Evolutionary conservation across 2,797 vertebrate genomes (phyloP), one percentile per base, ranked within the genome.

Genomic region (Chiroxiphia lanceolata): DNA sequence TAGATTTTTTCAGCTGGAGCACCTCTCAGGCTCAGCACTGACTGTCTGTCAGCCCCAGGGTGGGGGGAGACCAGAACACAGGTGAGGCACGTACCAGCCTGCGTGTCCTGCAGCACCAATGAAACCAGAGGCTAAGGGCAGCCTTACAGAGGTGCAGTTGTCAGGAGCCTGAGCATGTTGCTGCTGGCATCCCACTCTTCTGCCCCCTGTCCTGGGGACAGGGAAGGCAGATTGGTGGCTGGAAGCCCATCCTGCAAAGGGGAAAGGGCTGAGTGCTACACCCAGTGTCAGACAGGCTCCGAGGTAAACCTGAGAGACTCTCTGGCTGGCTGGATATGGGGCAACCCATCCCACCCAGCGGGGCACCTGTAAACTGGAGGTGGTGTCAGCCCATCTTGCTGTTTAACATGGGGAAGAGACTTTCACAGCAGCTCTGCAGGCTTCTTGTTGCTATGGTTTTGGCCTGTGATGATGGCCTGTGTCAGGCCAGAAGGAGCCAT

Each of bases 1-100:
- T 88, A 57, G 57, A 87, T 93, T 87, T 92, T 94, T 95, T 93
- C 22, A 4, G 78, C 90, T 82, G 86, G 67, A 96, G 91, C 74
- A 57, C 53, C 72, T 95, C 67, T 70, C 0, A 0, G 57, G 89
- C 95, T 89, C 9, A 2, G 17, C 89, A 40, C 56, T 0, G 20
- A 20, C 65, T 86, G 78, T 27, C 85, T 95, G 68, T 74, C 82
- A 91, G 76, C 40, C 68, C 51, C 1, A 2, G 48, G 70, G 38
- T 26, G 22, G 47, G 38, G 20, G 29, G 44, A 92, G 70, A 38
- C 63, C 7, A 0, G 68, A 72, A 91, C 50, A 84, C 22, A 29
- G 85, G 61, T 53, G 51, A 83, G 83, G 70, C 5, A 1, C 1
- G 0, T 47, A 54, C 63, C 45, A 87, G 65, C 63, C 69, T 2